Evolutionary conservation across 2,113 vertebrate genomes (phyloP).

Genomic region (Melanerpes formicivorus): DNA sequence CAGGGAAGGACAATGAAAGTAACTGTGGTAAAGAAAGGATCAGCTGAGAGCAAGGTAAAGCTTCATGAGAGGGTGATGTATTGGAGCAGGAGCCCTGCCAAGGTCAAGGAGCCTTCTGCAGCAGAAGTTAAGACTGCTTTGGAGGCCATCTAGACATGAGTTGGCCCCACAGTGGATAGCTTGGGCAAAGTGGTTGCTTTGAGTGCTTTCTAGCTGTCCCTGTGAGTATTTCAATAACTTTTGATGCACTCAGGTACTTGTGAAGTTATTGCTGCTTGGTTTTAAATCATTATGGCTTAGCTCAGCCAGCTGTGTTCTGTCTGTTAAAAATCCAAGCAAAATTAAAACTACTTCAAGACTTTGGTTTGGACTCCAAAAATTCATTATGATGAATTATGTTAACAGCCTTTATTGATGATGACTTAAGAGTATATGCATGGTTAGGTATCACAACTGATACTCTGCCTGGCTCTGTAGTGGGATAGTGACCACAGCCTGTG

Average conservation of each 20-base stretch:
- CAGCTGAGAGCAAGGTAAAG: neutral
- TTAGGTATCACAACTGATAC: neutral
- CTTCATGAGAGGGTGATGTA: neutral
- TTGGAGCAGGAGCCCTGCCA: neutral
- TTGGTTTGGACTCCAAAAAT: neutral
- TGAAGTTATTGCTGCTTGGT: neutral
- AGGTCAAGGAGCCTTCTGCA: neutral
- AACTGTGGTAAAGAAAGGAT: neutral
- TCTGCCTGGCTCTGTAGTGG: neutral
- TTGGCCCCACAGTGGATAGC: neutral
- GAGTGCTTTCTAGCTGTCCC: neutral
- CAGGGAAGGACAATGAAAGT: neutral
- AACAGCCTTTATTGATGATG: neutral
- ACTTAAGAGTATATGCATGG: neutral
- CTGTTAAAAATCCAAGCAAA: neutral
- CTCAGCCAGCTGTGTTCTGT: neutral
- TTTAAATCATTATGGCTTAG: neutral
- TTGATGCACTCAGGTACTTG: neutral
- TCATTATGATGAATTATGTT: neutral
- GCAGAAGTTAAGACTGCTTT: neutral
- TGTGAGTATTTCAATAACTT: neutral
- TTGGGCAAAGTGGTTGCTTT: neutral
- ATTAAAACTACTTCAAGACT: neutral
- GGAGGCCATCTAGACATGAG: neutral
- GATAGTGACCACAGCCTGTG: neutral